These are phyloP conservation scores for Orientallactaga sibirica DNA, from an alignment of 2,797 vertebrate genomes.

Conservation along the genomic window DNA sequence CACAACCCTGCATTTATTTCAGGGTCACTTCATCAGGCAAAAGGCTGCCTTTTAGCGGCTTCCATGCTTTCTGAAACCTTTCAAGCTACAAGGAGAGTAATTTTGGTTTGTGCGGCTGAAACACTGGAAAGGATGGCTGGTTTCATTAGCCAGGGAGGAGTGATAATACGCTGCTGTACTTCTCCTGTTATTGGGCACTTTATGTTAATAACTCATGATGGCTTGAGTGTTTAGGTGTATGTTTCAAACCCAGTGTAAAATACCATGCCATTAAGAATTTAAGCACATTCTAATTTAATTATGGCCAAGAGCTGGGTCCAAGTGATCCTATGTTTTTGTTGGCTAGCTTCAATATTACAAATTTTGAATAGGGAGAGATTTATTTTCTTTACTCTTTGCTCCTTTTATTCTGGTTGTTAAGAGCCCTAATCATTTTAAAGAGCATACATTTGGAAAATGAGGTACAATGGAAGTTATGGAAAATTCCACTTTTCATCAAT, in stretches of 20 bases:
- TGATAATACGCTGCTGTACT: conserved; percentile 73
- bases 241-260: conserved; percentile 82
- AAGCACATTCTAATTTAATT: conserved; percentile 86
- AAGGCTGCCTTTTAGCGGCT: conserved; percentile 65
- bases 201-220: conserved; percentile 83
- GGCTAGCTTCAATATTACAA: conserved; percentile 76
- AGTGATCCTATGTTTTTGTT: conserved; percentile 77
- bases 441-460: conserved; percentile 75
- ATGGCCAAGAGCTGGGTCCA: conserved; percentile 74
- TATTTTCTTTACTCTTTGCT: conserved; percentile 81
- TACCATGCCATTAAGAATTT: conserved; percentile 83
- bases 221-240: conserved; percentile 81
- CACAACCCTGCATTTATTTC: conserved; percentile 66
- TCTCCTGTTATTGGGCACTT: conserved; percentile 80
- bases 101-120: conserved; percentile 76
- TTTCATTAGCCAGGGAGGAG: conserved; percentile 80
- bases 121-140: conserved; percentile 68
- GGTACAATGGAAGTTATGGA: conserved; percentile 72
- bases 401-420: conserved; percentile 76
- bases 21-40: conserved; percentile 59
- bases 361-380: conserved; percentile 80
- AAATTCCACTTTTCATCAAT: conserved; percentile 77
- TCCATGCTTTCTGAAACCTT: conserved; percentile 70
- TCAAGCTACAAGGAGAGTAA: conserved; percentile 64
- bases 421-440: conserved; percentile 78